Base-by-base conservation (phyloP, 2,113 vertebrate genomes). In the Erythrolamprus reginae region DNA sequence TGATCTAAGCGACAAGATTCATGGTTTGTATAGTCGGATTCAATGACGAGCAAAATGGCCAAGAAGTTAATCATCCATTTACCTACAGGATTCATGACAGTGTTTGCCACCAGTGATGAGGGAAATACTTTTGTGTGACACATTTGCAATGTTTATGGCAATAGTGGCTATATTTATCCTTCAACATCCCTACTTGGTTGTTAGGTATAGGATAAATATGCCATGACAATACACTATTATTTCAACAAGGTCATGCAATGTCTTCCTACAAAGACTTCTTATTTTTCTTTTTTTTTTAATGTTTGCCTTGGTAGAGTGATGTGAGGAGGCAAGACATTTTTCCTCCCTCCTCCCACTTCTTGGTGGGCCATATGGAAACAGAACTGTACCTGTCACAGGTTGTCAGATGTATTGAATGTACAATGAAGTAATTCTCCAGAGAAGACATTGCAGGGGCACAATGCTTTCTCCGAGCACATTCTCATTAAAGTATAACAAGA, bases 331-430 rank as follows among this genome's bases (percentile, higher is more conserved):
- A 24, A 89, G 88, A 58, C 61, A 89, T 50, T 56, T 87, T 86
- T 58, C 61, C 23, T 89, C 50, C 50, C 58, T 38, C n/a, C 82
- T 24, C n/a, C 56, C 56, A 50, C 58, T 26, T 82, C 89, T 92
- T 89, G 21, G 51, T 58, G 61, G 82, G 84, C 61, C 61, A 58
- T 87, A 89, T 82, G 58, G 88, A 92, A 92, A 17, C 52, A 82
- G 88, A 86, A 86, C 65, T 82, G 65, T 87, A 38, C 88, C 84
- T 92, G 88, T 89, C 91, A 87, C 45, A 38, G 51, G 61, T 86
- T 89, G 88, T 89, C 88, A 89, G 65, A 87, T 86, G 42, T 87
- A 84, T 45, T 86, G 65, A 89, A 53, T 58, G 51, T 86, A 82
- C 52, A 82, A 50, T 3, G n/a, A 82, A 89, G 51, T 51, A 38